These are phyloP conservation scores for Platycheirus rosarum DNA, from an alignment of 2,888 invertebrate species.

Conservation along the genomic window DNA sequence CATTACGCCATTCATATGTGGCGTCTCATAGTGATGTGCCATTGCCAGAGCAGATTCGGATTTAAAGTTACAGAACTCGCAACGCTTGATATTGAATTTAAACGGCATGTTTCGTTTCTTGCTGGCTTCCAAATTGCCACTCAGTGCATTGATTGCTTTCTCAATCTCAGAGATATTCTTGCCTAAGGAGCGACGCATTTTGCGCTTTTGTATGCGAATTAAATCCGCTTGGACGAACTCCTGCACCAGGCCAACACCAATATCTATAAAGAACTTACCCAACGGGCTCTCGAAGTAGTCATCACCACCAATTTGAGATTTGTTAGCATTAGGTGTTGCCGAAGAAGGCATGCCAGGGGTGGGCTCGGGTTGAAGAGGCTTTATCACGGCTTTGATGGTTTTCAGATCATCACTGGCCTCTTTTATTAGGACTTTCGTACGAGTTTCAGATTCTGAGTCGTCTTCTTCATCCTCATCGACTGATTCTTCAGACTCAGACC, in stretches of 20 bases:
- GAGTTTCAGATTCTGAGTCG: conserved; percentile 83
- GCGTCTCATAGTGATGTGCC: conserved; percentile 94
- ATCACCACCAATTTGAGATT: conserved; percentile 83
- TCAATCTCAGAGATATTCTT: conserved; percentile 85
- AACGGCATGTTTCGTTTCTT: conserved; percentile 93
- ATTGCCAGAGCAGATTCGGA: conserved; percentile 92
- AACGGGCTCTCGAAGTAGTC: conserved; percentile 93
- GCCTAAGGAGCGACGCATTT: conserved; percentile 86
- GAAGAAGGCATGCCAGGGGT: conserved; percentile 76
- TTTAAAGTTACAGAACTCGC: conserved; percentile 94
- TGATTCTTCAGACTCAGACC: conserved; percentile 84
- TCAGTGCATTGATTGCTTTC: conserved; percentile 90
- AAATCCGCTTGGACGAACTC: conserved; percentile 97
- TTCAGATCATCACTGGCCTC: conserved; percentile 84
- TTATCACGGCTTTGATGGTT: conserved; percentile 83
- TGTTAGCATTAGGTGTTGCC: conserved; percentile 77
- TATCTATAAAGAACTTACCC: conserved; percentile 95
- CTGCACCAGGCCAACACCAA: conserved; percentile 94
- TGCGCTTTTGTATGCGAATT: conserved; percentile 92
- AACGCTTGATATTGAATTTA: conserved; percentile 89
- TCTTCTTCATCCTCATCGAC: conserved; percentile 83
- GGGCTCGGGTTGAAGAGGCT: conserved; percentile 80
- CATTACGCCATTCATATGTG: conserved; percentile 93
- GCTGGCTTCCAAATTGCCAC: conserved; percentile 92
- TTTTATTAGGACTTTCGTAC: conserved; percentile 84